A percentile compares a stretch with the other conserved stretches of the same genome.
Conservation (phyloP, 2,113 vertebrate species). For the Sinocyclocheilus rhinocerous region DNA sequence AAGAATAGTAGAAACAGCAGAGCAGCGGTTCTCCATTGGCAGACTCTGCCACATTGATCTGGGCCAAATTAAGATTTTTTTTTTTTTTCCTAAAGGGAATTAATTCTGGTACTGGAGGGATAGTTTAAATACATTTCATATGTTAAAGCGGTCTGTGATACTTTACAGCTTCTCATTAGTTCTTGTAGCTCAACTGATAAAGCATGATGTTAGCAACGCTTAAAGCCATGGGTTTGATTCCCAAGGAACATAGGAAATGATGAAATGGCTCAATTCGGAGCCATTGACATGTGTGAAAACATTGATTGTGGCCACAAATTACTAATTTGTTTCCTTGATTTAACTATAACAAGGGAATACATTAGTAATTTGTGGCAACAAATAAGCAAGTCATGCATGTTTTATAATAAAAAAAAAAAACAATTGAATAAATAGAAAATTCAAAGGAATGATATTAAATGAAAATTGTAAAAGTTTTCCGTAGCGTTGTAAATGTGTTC, state of each 20-base stretch:
- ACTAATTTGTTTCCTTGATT: not conserved
- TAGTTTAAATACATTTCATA: not conserved
- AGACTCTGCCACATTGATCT: constrained; percentile 1
- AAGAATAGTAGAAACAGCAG: not conserved
- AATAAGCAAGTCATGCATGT: too few relatives aligned
- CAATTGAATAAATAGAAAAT: too few relatives aligned
- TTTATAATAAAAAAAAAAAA: too few relatives aligned
- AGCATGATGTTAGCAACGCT: not conserved
- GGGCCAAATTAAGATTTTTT: not conserved
- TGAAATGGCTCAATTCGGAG: not conserved
- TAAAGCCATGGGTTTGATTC: not conserved
- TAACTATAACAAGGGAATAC: not conserved
- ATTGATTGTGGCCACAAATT: not conserved
- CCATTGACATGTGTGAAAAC: too few relatives aligned
- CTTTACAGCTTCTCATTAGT: not conserved
- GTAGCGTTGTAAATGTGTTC: not conserved
- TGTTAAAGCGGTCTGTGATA: not conserved
- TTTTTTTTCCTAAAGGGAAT: not conserved
- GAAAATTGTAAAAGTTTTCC: too few relatives aligned
- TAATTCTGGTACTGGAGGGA: not conserved
- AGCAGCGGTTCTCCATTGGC: constrained; percentile 1
- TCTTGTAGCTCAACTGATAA: not conserved
- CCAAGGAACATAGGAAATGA: not conserved
- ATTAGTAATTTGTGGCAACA: too few relatives aligned
- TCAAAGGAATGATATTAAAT: too few relatives aligned